Base-by-base conservation (phyloP, 1,140 invertebrate genomes). In the Triops cancriformis region DNA sequence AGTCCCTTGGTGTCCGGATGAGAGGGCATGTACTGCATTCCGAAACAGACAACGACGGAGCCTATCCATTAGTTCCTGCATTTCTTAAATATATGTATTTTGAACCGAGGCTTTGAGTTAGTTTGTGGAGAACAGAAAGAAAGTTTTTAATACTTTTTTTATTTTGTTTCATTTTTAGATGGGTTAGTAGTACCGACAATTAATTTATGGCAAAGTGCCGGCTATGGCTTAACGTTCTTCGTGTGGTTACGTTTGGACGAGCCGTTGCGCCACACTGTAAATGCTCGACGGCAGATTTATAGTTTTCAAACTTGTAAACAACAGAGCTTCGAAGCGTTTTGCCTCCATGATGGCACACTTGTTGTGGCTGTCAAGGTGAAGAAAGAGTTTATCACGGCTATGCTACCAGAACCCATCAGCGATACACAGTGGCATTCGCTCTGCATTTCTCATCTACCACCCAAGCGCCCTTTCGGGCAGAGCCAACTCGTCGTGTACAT, bases 351-450 rank as follows among this genome's bases (percentile, higher is more conserved):
- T 78, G 86, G 87, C 5, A 85, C 84, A 75, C 82, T 91, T 26
- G 86, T 89, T 23, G 85, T 90, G 26, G 87, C 86, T 31, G 86
- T 89, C 23, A 82, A 85, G 23, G 89, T 86, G 14, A 87, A 87
- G 74, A 88, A 89, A 76, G 89, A 90, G 77, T 88, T 87, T 81
- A 83, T 87, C 10, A 85, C 87, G 28, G 85, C 88, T 1, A 83
- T 86, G 0, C 85, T 89, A 4, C 82, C 85, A 14, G 86, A 88
- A 10, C 84, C 84, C 42, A 83, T 84, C 12, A 81, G 85, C 79
- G 88, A 90, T 84, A 85, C 85, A 26, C 83, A 84, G 74, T 90
- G 89, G 89, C 89, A 91, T 81, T 89, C 86, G 77, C 80, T 90
- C 18, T 87, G 86, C 14, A 85, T 90, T 73, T 87, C 88, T 72